Base-by-base conservation (phyloP, 2,797 vertebrate genomes). In the Thamnophis elegans region DNA sequence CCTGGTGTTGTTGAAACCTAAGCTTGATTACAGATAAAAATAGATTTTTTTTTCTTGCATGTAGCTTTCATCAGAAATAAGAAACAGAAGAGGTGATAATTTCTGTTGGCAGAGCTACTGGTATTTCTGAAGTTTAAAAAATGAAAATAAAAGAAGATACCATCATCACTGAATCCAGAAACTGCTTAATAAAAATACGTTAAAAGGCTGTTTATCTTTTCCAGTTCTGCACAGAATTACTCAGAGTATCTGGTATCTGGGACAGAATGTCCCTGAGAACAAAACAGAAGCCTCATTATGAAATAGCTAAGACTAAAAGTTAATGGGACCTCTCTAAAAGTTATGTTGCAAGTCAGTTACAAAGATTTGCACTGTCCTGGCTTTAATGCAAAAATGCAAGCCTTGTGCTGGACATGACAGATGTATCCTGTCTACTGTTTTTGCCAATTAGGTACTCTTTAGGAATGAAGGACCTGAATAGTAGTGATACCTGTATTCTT, bases 191-290 rank as follows among this genome's bases (percentile, higher is more conserved):
- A 91, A 91, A 65, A 93, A 65, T 53, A 54, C 42, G 28, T 68
- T 68, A 68, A 86, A 73, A 68, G 26, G 51, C 88, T 26, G 60
- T 86, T 92, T 47, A 56, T 92, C 78, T 92, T 87, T 42, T 51
- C 51, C 14, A 58, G 55, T 89, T 89, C 28, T 82, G 16, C 53
- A 90, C 42, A 55, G 68, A 88, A 90, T 90, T 65, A 85, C 87
- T 85, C 47, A 62, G 60, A 85, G 90, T 87, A 73, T 87, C 16
- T 93, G 87, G 36, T 91, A 91, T 93, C 62, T 91, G 88, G 78
- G 53, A 85, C 82, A 89, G 42, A 91, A 90, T 87, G 90, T 93
- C 91, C 78, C 68, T 51, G 62, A 93, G 88, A 91, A 86, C 85
- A 78, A 82, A 88, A 93, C 68, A 86, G 85, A 90, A 88, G 55